Evolutionary conservation across 1,140 invertebrate species (phyloP).

Genomic region (Drosophila insularis): DNA sequence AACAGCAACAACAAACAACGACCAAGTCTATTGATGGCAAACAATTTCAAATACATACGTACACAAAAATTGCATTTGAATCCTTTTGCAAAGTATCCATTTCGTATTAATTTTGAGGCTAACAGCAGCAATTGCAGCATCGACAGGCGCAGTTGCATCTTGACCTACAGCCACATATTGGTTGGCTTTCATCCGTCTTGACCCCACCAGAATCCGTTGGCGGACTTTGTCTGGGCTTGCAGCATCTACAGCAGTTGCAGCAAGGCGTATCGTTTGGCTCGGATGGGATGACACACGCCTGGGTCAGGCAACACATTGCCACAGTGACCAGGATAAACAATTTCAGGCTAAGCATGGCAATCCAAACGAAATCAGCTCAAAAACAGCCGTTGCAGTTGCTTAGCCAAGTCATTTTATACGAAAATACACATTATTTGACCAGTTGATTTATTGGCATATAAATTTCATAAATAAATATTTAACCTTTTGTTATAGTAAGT

Average conservation of each 20-base stretch:
- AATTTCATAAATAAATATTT: not conserved
- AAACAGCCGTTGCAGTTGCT: not conserved
- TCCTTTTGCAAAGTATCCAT: not conserved
- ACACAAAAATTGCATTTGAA: not conserved
- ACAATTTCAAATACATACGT: conserved; percentile 28
- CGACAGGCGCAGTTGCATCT: conserved; percentile 8
- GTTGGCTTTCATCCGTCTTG: not conserved
- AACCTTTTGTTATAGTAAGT: not conserved
- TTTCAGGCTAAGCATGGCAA: conserved; percentile 34
- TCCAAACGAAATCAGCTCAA: not conserved
- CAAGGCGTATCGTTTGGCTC: conserved; percentile 13
- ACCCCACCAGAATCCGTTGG: not conserved
- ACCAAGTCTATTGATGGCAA: conserved; percentile 5
- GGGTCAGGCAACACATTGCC: conserved; percentile 18
- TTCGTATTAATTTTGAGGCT: not conserved
- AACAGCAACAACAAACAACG: conserved; percentile 10
- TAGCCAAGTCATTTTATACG: conserved; percentile 15
- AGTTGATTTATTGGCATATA: not conserved
- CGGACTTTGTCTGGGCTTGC: not conserved
- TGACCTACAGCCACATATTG: conserved; percentile 16
- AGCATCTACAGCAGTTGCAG: conserved; percentile 14
- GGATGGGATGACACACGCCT: not conserved
- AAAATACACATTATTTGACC: not conserved
- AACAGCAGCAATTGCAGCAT: conserved; percentile 1
- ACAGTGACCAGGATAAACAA: conserved; percentile 34